Base-by-base conservation (phyloP, 1,140 invertebrate genomes). In the Cydia pomonella region DNA sequence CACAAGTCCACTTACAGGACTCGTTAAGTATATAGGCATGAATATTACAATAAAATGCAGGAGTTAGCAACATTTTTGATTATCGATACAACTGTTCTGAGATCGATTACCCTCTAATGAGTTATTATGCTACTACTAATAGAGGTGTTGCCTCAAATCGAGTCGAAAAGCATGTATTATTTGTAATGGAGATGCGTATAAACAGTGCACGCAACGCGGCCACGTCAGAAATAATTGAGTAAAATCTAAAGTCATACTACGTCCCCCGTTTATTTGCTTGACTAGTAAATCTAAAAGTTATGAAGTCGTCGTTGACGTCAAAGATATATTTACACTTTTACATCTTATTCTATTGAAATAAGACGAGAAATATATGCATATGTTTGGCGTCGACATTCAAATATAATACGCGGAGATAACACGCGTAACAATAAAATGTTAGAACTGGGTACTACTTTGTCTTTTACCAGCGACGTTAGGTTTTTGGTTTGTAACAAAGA, bases 1-100 rank as follows among this genome's bases (percentile, higher is more conserved):
- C 25, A 66, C 12, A 13, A 66, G 64, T 69, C 64, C 64, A 18
- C 33, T 29, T 4, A 33, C 63, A 33, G 29, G 64, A 33, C 64
- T 69, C 27, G 25, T 66, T 69, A 33, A 33, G 16, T 38, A 66
- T 69, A 41, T 69, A 69, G 29, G 64, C 64, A 38, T 29, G 27
- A 29, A 33, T 29, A 29, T 27, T 25, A 25, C 73, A 73, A 78
- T 38, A 66, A 73, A 7, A 77, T 73, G 25, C 72, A 80, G 87
- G 87, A 85, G 87, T 82, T 85, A 83, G 87, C 86, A 87, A 89
- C 87, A 89, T 87, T 86, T 83, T 79, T 76, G 63, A 77, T 81
- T 71, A 80, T 73, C 76, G 71, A 79, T 77, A 81, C 73, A 79
- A 80, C 38, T 78, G 64, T 81, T 75, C 69, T 88, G 85, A 88